Evolutionary conservation across 2,797 vertebrate genomes (phyloP), one percentile per base, ranked within the genome.

Genomic region (Silurus aristotelis): DNA sequence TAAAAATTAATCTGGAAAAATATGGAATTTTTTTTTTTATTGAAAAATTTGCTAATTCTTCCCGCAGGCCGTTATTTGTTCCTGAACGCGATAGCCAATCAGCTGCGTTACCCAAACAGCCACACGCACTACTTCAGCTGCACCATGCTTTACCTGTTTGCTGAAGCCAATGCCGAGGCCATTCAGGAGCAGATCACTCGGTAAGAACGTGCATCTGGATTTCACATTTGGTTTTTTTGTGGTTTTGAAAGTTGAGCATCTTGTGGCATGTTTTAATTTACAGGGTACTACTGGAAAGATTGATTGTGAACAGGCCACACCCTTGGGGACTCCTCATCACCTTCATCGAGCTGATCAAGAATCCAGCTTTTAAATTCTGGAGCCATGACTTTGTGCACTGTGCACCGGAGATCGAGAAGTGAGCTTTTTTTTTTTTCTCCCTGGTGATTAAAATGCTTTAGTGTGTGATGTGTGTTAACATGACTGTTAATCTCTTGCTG

Each of bases 81-180:
- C 94, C 89, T 99, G 92, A 99, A 99, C 0, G 98, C 98, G 2
- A 99, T 99, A 31, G 98, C 98, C 94, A 99, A 99, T 90, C 98
- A 99, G 95, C 95, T 99, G 89, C 97, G 98, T 22, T 99, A 99
- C 91, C 98, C 98, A 46, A 99, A 99, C 93, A 99, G 98, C 88
- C 98, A 99, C 94, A 99, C 98, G 3, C 98, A 99, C 94, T 99
- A 99, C 95, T 99, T 99, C 93, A 99, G 98, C 92, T 99, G 98
- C 91, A 99, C 98, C 91, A 99, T 99, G 98, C 95, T 99, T 25
- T 99, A 99, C 90, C 94, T 99, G 89, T 99, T 99, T 75, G 98
- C 98, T 1, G 98, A 99, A 92, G 98, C 98, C 90, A 99, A 99
- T 91, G 98, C 98, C 0, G 98, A 99, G 93, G 98, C 98, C 78